These are phyloP conservation scores for Pangasianodon hypophthalmus DNA, from an alignment of 2,113 vertebrate genomes.

Conservation along the genomic window DNA sequence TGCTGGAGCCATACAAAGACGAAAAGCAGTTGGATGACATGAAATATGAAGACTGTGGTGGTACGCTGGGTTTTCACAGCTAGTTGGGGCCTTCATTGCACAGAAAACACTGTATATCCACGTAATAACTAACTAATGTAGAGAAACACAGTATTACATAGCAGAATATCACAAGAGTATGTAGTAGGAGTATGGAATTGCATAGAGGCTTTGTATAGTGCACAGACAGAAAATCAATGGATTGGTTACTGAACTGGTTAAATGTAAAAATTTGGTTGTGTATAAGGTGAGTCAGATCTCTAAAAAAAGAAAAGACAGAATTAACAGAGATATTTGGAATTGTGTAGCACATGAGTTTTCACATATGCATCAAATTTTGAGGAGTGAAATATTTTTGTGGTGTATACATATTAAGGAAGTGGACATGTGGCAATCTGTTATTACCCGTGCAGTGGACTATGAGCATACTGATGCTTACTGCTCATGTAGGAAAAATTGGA, in stretches of 20 bases:
- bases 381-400: too few relatives aligned
- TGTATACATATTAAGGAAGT: neutral
- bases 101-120: neutral
- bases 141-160: neutral
- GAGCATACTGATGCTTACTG: neutral
- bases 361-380: neutral
- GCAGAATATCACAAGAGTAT: neutral
- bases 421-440: neutral
- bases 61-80: conserved; percentile 67
- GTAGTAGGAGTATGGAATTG: neutral
- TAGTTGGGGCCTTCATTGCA: neutral
- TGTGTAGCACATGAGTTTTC: too few relatives aligned
- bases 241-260: neutral
- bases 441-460: neutral
- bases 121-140: too few relatives aligned
- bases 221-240: neutral
- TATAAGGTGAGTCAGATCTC: neutral
- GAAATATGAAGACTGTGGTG: conserved; percentile 79
- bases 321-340: neutral
- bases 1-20: conserved; percentile 73
- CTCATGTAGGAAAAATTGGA: neutral
- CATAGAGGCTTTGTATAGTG: too few relatives aligned
- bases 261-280: neutral
- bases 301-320: neutral
- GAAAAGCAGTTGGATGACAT: conserved; percentile 57